Conservation (phyloP, 2,113 vertebrate genomes). For the Oncorhynchus mykiss region DNA sequence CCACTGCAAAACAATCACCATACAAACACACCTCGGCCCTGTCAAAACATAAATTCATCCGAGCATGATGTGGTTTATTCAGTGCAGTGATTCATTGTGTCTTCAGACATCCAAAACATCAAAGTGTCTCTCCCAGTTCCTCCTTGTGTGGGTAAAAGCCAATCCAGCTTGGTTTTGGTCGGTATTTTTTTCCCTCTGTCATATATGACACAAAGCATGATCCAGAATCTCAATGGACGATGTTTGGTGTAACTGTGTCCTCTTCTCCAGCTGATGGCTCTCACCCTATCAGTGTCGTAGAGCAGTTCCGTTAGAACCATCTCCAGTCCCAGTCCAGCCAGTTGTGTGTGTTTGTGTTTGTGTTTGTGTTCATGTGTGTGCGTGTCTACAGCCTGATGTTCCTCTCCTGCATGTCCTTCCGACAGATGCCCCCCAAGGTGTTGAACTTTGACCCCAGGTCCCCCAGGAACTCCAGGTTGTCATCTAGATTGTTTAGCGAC, state of each 20-base stretch:
- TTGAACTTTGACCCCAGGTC: conserved; percentile 68
- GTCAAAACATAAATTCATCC: conserved; percentile 1
- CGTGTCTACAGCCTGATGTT: conserved; percentile 1
- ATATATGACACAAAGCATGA: not conserved
- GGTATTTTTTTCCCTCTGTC: too few relatives aligned
- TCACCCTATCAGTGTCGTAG: not conserved
- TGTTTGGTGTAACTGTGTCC: not conserved
- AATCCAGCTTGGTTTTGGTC: not conserved
- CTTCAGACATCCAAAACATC: not conserved
- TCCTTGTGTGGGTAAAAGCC: not conserved
- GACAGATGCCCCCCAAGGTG: conserved; percentile 54
- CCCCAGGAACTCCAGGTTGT: conserved; percentile 60
- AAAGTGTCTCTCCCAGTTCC: not conserved
- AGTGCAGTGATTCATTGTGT: conserved; percentile 13
- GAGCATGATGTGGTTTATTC: not conserved
- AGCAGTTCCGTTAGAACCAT: too few relatives aligned
- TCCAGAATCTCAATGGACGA: not conserved
- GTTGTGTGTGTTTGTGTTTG: not conserved
- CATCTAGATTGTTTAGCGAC: conserved; percentile 27
- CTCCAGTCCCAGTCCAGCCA: not conserved
- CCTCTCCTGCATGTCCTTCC: conserved; percentile 24
- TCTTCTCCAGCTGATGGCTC: not conserved
- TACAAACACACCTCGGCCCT: not conserved
- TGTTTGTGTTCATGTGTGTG: not conserved
- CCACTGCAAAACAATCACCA: not conserved